Base-by-base conservation (phyloP, 2,113 vertebrate genomes). In the Oncorhynchus gorbuscha region DNA sequence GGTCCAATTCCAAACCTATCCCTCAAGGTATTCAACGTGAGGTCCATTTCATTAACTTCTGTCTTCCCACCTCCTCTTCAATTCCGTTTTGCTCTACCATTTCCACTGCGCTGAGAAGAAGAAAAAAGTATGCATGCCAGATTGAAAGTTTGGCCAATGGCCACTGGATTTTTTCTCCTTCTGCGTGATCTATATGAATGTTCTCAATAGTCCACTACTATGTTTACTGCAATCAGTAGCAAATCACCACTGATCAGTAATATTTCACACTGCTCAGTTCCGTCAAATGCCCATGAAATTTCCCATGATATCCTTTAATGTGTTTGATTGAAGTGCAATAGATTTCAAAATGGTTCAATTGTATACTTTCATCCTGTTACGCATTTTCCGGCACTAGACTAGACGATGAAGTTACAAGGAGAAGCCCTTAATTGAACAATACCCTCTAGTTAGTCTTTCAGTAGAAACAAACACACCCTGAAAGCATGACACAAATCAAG, bases 1-100 rank as follows among this genome's bases (percentile, higher is more conserved):
- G 81, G 79, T 84, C 87, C 88, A 92, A 92, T 91, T 91, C 89
- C 89, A 87, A 83, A 90, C 69, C 88, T 72, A 86, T 90, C 88
- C 91, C 89, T 90, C 88, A 90, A 92, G 92, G 89, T 91, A 90
- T 89, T 89, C 85, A 87, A 90, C 87, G 87, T 82, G 84, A 89
- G 85, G 85, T 82, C 85, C 88, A 88, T 91, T 91, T 92, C 89
- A 92, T 93, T 93, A 91, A 85, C 86, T 92, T 79, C 85, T 86
- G 76, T 88, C 89, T 9, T 20, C 28, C 78, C 87, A 84, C 88
- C 85, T 51, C 84, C 77, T 28, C 83, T 78, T 85, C 85, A 85
- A 73, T 85, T 88, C 86, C 82, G 84, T 87, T 87, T 77, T 66
- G 5, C 75, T 16, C 61, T 70, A 16, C 82, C 79, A 71, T 86